Evolutionary conservation across 2,888 invertebrate species (phyloP), one percentile per base, ranked within the genome.

Genomic region (Leptinotarsa haldemani): DNA sequence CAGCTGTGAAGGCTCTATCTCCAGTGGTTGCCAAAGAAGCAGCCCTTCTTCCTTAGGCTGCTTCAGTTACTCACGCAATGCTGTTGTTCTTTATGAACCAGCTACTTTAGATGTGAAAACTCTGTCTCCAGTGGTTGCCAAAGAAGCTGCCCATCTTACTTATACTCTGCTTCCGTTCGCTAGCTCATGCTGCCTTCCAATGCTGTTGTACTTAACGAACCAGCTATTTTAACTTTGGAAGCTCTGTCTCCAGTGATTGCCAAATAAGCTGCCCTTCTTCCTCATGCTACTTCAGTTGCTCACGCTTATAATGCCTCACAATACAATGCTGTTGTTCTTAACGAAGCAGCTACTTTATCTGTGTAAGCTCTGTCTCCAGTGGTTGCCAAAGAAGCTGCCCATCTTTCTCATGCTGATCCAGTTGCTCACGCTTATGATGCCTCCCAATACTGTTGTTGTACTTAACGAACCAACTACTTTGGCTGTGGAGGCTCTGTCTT

Each of bases 271-370:
- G 22, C 22, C 22, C 22, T 22, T 22, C 22, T 22, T 22, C n/a
- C n/a, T n/a, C n/a, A n/a, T n/a, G n/a, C n/a, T n/a, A n/a, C n/a
- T 2, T n/a, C n/a, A n/a, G n/a, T n/a, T n/a, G n/a, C n/a, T n/a
- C n/a, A n/a, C n/a, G n/a, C n/a, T n/a, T n/a, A n/a, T n/a, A n/a
- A n/a, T n/a, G n/a, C n/a, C n/a, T n/a, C n/a, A n/a, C n/a, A n/a
- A n/a, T n/a, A n/a, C 85, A 89, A 90, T 81, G 90, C 90, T 4
- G 82, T 89, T 56, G 90, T 90, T 1, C 87, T 86, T 73, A 89
- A 88, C 52, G 88, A 89, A 80, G 74, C 78, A 48, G 76, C 77
- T 67, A 64, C 72, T 22, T 78, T 77, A 16, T 73, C 74, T 20
- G 75, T 74, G 18, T 80, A 83, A n/a, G n/a, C 83, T 4, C 82